phyloP scores from a whole-genome alignment of 2,888 invertebrate species.

The Masnerella sp. region DNA sequence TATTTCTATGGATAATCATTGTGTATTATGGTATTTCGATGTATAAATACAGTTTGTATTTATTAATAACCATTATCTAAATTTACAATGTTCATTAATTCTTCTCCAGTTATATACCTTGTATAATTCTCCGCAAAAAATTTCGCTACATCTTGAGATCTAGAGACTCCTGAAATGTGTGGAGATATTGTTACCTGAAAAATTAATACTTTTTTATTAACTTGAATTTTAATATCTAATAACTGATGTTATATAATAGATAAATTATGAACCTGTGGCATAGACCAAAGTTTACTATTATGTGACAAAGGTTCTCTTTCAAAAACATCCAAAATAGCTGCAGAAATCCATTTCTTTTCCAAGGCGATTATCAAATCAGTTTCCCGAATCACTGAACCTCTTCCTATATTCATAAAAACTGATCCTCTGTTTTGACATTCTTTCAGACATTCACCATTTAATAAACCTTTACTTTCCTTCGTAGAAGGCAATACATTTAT shows the following conservation, averaged over 20 bases:
- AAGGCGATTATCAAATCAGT: slow-evolving; percentile 79
- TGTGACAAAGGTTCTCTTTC: slow-evolving; percentile 79
- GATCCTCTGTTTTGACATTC: slow-evolving; percentile 77
- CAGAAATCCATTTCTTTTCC: slow-evolving; percentile 79
- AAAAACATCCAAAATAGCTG: slow-evolving; percentile 81
- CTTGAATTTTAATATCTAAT: not conserved
- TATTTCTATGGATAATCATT: no score
- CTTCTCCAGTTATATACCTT: slow-evolving; percentile 73
- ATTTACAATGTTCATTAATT: slow-evolving; percentile 74
- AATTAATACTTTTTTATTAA: slow-evolving; percentile 24
- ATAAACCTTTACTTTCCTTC: slow-evolving; percentile 77
- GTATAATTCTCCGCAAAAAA: slow-evolving; percentile 78
- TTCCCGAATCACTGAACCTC: slow-evolving; percentile 80
- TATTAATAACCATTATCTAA: slow-evolving; percentile 78
- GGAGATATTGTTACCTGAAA: slow-evolving; percentile 78
- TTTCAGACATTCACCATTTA: slow-evolving; percentile 78
- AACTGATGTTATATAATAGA: not conserved
- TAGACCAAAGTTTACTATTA: slow-evolving; percentile 78
- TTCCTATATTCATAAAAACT: slow-evolving; percentile 81
- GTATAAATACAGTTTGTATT: slow-evolving; percentile 38
- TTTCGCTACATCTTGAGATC: slow-evolving; percentile 77
- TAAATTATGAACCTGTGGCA: slow-evolving; percentile 76
- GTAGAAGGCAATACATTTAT: slow-evolving; percentile 80
- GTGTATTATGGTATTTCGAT: no score
- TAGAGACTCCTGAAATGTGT: slow-evolving; percentile 77